Conservation (phyloP, 2,888 invertebrate species). For the Cosmia trapezina region DNA sequence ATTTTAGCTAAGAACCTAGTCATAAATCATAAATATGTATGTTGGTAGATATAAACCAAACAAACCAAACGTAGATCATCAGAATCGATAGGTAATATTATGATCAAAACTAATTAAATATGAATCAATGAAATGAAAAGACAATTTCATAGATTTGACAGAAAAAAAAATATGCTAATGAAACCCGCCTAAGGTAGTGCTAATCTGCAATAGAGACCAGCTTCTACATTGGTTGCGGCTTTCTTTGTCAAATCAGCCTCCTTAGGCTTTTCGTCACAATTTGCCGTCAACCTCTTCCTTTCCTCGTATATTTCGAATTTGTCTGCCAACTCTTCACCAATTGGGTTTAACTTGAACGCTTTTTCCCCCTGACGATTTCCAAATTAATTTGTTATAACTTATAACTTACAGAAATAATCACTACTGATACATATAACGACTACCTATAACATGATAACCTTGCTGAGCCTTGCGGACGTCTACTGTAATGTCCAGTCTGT, state of each 20-base stretch:
- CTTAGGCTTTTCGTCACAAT: conserved; percentile 33
- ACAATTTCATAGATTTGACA: neutral
- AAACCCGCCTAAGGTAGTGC: conserved; percentile 14
- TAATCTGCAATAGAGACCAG: conserved; percentile 23
- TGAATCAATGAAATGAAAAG: neutral
- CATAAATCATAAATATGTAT: no score
- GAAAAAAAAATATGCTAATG: conserved; percentile 10
- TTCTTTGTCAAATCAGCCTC: conserved; percentile 13
- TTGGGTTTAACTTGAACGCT: conserved; percentile 92
- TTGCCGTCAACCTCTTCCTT: conserved; percentile 79
- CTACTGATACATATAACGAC: neutral
- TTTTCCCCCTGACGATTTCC: conserved; percentile 89
- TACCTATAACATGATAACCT: no score
- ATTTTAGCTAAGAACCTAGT: neutral
- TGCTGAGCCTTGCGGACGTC: no score
- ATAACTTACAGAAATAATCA: conserved; percentile 12
- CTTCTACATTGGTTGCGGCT: conserved; percentile 10
- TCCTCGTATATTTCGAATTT: conserved; percentile 91
- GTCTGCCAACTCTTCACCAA: conserved; percentile 92
- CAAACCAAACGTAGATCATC: neutral
- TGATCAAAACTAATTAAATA: neutral
- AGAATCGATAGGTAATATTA: neutral
- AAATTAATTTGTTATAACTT: conserved; percentile 48
- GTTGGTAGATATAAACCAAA: no score
- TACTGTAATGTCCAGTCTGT: no score